Evolutionary conservation across 2,113 vertebrate species (phyloP).

Genomic region (Stercorarius parasiticus): DNA sequence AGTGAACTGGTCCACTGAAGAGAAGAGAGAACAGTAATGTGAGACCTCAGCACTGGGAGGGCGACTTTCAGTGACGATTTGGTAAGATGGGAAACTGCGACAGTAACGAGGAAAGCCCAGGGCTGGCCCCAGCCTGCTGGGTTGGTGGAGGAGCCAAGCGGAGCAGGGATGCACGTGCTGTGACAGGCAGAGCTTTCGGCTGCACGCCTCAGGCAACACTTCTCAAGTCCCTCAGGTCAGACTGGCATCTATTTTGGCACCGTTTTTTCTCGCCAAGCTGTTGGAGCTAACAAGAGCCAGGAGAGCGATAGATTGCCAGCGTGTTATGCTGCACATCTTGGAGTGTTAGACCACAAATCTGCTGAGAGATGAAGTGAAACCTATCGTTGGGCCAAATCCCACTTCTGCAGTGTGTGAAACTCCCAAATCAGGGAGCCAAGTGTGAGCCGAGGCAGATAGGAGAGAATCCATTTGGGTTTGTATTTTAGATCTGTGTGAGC

Average conservation of each 20-base stretch:
- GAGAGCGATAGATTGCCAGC: constrained; percentile 43
- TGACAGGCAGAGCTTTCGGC: background rate
- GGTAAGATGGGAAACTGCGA: background rate
- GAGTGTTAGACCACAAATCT: constrained; percentile 69
- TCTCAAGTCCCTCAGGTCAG: background rate
- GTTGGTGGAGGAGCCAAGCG: background rate
- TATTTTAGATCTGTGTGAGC: background rate
- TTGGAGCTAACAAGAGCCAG: constrained; percentile 36
- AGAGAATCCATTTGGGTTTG: background rate
- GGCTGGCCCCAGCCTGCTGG: background rate
- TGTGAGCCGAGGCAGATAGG: background rate
- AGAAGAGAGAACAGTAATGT: background rate
- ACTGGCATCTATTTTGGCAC: background rate
- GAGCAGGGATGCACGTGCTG: background rate
- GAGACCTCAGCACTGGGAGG: background rate
- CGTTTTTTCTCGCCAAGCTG: background rate
- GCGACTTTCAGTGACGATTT: background rate
- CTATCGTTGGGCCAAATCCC: background rate
- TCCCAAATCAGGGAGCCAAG: background rate
- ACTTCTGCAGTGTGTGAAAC: background rate
- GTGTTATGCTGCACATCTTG: constrained; percentile 34
- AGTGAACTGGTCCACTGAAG: background rate
- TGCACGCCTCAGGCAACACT: accelerated
- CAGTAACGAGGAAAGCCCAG: background rate
- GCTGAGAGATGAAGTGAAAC: constrained; percentile 25